phyloP scores from a whole-genome alignment of 2,113 vertebrate species.

The Garra rufa region DNA sequence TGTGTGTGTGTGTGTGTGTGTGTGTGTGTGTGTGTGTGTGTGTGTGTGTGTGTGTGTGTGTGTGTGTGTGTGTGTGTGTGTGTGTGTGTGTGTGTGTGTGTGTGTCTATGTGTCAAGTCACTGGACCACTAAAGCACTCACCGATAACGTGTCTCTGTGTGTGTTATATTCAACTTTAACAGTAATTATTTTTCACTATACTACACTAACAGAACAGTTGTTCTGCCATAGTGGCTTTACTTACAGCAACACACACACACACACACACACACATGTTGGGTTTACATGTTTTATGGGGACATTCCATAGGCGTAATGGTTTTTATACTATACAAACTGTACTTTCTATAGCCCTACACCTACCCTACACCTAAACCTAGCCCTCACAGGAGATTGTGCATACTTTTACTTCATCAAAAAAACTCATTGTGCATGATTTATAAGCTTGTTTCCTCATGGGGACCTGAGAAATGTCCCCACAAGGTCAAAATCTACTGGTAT shows the following conservation, averaged over 20 bases:
- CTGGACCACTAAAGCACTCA: background rate
- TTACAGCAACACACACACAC: background rate
- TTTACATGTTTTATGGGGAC: too few species aligned
- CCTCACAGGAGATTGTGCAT: too few species aligned
- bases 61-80: constrained; percentile 33
- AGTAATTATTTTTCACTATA: constrained; percentile 23
- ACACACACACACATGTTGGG: background rate
- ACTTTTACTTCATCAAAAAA: too few species aligned
- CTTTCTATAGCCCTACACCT: too few species aligned
- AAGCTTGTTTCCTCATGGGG: too few species aligned
- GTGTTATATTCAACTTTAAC: constrained; percentile 13
- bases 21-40: constrained; percentile 19
- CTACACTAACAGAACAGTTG: background rate
- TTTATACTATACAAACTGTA: too few species aligned
- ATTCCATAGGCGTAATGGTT: too few species aligned
- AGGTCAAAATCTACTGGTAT: too few species aligned
- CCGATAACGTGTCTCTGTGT: background rate
- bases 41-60: constrained; percentile 24
- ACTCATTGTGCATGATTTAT: too few species aligned
- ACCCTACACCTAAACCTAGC: too few species aligned
- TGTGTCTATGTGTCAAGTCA: background rate
- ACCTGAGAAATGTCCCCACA: too few species aligned
- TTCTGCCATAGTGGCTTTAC: background rate
- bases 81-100: constrained; percentile 29
- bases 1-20: constrained; percentile 35